These are phyloP conservation scores for Mormyrus hasselquistii DNA, from an alignment of 2,797 vertebrate genomes.

Conservation along the genomic window DNA sequence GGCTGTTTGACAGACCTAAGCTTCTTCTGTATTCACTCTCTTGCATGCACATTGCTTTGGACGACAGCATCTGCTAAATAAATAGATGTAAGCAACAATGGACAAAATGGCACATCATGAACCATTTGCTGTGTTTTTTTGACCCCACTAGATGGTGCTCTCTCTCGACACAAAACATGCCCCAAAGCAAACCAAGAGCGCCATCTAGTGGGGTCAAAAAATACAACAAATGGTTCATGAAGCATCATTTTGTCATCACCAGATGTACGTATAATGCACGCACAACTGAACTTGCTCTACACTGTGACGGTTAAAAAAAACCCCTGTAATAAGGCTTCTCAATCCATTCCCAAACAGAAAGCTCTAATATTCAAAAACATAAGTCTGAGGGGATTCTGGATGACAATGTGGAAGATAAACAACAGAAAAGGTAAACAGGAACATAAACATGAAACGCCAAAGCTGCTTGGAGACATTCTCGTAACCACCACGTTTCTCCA, in stretches of 20 bases:
- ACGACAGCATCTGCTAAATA: background rate
- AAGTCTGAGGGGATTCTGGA: slow-evolving; percentile 41
- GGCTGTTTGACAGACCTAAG: background rate
- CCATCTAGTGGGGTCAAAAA: background rate
- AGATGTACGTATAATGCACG: background rate
- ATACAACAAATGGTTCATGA: background rate
- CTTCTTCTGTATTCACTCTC: background rate
- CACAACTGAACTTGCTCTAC: background rate
- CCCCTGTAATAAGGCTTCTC: background rate
- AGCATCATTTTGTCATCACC: background rate
- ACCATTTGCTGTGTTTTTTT: background rate
- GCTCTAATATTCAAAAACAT: slow-evolving; percentile 41
- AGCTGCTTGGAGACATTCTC: background rate
- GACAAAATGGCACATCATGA: background rate
- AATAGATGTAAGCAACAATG: background rate
- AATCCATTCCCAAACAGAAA: slow-evolving; percentile 34
- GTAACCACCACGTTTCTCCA: background rate
- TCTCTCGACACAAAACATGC: background rate
- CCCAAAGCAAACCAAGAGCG: background rate
- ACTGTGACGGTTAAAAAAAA: background rate
- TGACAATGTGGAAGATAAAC: slow-evolving; percentile 44
- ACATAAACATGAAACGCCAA: background rate
- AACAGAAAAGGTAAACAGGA: slow-evolving; percentile 28
- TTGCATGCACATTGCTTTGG: background rate
- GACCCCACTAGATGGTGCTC: background rate